These are phyloP conservation scores for Crocidura indochinensis DNA, from an alignment of 2,797 vertebrate genomes.

Conservation along the genomic window DNA sequence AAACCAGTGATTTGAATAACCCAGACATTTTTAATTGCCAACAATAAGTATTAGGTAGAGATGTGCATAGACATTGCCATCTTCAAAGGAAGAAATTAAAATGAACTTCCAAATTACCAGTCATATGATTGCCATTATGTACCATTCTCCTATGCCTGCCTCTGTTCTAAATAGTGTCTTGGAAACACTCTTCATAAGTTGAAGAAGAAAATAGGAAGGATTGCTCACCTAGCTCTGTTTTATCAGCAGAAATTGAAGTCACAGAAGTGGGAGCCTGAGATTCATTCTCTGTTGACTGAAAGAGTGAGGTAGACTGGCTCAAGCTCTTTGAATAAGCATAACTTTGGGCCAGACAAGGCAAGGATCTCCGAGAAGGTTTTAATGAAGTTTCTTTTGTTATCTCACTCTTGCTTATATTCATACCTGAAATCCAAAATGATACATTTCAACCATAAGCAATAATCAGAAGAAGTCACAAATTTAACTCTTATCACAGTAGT, in stretches of 20 bases:
- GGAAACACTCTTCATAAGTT: conserved; percentile 72
- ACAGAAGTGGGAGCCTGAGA: conserved; percentile 89
- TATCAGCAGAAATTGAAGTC: conserved; percentile 86
- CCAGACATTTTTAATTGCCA: neutral
- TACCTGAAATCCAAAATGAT: conserved; percentile 90
- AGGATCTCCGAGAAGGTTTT: conserved; percentile 95
- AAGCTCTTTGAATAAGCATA: conserved; percentile 94
- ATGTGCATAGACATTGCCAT: neutral
- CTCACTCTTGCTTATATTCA: conserved; percentile 98
- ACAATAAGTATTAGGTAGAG: neutral
- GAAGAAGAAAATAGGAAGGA: conserved; percentile 59
- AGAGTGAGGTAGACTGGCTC: conserved; percentile 95
- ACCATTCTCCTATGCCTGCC: neutral
- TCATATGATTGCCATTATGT: rapidly evolving
- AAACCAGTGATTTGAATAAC: neutral
- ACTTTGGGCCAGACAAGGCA: conserved; percentile 79
- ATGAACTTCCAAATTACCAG: neutral
- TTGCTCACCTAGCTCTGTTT: conserved; percentile 88
- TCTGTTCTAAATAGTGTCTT: neutral
- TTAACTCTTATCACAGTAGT: neutral
- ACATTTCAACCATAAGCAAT: conserved; percentile 11
- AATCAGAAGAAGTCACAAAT: neutral
- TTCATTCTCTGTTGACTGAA: conserved; percentile 89
- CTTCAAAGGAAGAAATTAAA: neutral
- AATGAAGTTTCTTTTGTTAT: conserved; percentile 96